Evolutionary conservation across 1,140 invertebrate species (phyloP).

Genomic region (Zaprionus gabonicus): DNA sequence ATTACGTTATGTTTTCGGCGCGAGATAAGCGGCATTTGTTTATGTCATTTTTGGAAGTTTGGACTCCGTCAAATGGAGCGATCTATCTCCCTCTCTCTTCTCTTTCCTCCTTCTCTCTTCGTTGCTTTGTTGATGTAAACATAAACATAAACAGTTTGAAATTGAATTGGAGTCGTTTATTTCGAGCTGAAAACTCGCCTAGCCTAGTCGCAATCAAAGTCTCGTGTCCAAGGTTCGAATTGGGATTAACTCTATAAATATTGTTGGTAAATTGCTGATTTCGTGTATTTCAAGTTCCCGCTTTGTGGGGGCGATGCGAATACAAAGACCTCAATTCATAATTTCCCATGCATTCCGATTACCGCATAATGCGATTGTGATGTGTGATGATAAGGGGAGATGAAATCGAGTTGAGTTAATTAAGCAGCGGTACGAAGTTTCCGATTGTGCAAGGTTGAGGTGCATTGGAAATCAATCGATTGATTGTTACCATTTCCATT

Average conservation of each 20-base stretch:
- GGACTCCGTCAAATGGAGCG: conserved; percentile 32
- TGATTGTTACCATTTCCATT: no score
- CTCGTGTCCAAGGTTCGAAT: conserved; percentile 42
- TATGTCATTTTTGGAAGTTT: conserved; percentile 51
- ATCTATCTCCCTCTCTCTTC: conserved; percentile 11
- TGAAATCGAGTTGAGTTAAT: conserved; percentile 24
- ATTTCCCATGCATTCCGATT: conserved; percentile 27
- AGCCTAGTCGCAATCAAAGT: conserved; percentile 38
- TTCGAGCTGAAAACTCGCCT: conserved; percentile 12
- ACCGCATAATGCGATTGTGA: conserved; percentile 3
- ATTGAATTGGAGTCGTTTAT: conserved; percentile 40
- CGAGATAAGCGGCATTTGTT: conserved; percentile 65
- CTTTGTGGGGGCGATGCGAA: conserved; percentile 22
- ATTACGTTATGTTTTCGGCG: conserved; percentile 67
- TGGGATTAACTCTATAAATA: conserved; percentile 29
- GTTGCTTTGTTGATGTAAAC: conserved; percentile 59
- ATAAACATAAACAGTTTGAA: conserved; percentile 60
- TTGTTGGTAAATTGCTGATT: conserved; percentile 14
- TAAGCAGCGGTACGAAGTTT: conserved; percentile 7
- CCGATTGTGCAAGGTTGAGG: conserved; percentile 34
- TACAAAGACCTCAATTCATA: conserved; percentile 28
- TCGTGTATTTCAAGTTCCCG: conserved; percentile 11
- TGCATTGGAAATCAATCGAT: conserved; percentile 6
- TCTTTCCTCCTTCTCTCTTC: conserved; percentile 20
- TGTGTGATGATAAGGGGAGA: not conserved